Base-by-base conservation (phyloP, 2,113 vertebrate genomes). In the Megatriorchis doriae region DNA sequence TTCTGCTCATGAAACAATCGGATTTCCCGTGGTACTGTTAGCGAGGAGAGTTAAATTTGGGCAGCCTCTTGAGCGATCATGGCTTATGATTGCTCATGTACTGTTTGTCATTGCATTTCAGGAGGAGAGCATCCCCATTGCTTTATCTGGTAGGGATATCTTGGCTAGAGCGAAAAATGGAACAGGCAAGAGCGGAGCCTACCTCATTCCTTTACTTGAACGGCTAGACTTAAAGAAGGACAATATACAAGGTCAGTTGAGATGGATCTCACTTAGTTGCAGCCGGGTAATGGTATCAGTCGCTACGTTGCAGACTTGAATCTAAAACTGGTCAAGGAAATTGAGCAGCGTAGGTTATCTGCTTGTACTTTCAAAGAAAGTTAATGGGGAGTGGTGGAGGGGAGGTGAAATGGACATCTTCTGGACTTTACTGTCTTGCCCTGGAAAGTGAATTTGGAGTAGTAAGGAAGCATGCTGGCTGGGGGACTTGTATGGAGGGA, bases 161-260 rank as follows among this genome's bases (percentile, higher is more conserved):
- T 98, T 99, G 98, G 99, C 99, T 97, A 99, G 99, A 98, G 99
- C 99, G 93, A 99, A 99, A 98, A 99, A 99, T 19, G 99, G 99
- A 98, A 99, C 99, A 91, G 99, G 99, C 98, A 99, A 99, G 98
- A 99, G 99, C 86, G 99, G 99, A 98, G 99, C 99, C 99, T 99
- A 99, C 99, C 99, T 99, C 99, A 99, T 99, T 98, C 99, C 99
- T 98, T 99, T 99, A 99, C 99, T 99, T 99, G 99, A 99, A 99
- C 98, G 99, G 94, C 99, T 99, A 97, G 99, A 99, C 99, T 99
- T 99, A 98, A 99, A 99, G 98, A 99, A 98, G 98, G 99, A 99
- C 98, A 99, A 98, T 98, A 99, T 99, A 98, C 99, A 99, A 99
- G 99, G 99, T 99, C 90, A 97, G 98, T 96, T 80, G 91, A 82